Percentiles rank a stretch among this genome's conserved stretches.
These are phyloP conservation scores for Cygnus buccinator DNA, from an alignment of 2,113 vertebrate genomes.

Conservation along the genomic window DNA sequence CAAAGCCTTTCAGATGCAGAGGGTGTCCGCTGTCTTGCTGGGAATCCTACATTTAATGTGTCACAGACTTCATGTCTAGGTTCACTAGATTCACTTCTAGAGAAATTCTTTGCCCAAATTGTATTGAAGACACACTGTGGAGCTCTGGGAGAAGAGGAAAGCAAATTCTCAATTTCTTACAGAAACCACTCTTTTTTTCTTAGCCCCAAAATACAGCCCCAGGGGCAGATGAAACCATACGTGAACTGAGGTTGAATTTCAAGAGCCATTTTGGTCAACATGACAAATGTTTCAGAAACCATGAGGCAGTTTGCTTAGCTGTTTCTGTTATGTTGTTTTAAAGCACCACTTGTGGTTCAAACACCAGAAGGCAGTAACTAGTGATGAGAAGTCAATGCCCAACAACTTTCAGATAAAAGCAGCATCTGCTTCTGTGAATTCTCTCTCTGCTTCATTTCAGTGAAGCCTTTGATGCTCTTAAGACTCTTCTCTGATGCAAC, in stretches of 20 bases:
- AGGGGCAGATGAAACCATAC: background rate
- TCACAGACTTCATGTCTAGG: background rate
- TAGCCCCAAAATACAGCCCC: fast-evolving
- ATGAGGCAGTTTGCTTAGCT: background rate
- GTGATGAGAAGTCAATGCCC: background rate
- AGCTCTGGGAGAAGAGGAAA: background rate
- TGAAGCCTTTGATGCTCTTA: background rate
- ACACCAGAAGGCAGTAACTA: background rate
- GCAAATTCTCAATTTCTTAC: background rate
- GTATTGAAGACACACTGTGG: background rate
- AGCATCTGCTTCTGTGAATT: background rate
- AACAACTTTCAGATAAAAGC: background rate
- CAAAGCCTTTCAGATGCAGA: background rate
- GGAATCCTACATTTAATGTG: background rate
- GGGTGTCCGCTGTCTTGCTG: fast-evolving
- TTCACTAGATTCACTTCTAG: background rate
- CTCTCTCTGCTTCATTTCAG: background rate
- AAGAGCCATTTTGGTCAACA: background rate
- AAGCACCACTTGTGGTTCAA: background rate
- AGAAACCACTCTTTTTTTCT: background rate
- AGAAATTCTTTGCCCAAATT: background rate
- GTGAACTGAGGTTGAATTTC: background rate
- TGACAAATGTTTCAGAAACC: background rate
- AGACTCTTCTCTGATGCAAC: background rate
- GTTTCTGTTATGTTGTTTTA: background rate